A percentile compares a stretch with the other conserved stretches of the same genome.
Evolutionary conservation across 30 jellyfish, hydroid and myxozoan species (phyloP).

Genomic region (Aurelia aurita): DNA sequence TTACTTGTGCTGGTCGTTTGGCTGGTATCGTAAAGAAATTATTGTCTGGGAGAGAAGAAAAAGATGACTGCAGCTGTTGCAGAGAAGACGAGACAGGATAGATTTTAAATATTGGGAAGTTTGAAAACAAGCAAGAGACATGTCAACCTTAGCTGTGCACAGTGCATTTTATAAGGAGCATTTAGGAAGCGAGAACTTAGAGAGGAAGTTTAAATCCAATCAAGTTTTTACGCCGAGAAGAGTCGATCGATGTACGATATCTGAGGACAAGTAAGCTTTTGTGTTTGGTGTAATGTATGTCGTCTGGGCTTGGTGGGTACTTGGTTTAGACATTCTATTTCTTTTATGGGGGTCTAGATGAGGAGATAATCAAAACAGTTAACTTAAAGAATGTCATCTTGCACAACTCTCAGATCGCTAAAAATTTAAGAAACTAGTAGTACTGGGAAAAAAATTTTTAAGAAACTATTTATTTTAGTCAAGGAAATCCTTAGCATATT

Average conservation of each 20-base stretch:
- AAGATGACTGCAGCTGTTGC: too few relatives aligned
- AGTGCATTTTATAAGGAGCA: constrained; percentile 75
- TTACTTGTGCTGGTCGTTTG: too few relatives aligned
- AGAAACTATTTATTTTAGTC: too few relatives aligned
- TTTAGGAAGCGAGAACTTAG: constrained; percentile 57
- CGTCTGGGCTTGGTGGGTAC: background rate
- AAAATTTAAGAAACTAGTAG: too few relatives aligned
- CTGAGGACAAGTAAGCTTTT: constrained; percentile 70
- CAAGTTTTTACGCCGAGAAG: constrained; percentile 76
- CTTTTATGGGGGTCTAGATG: background rate
- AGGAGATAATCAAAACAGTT: background rate
- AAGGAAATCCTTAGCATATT: too few relatives aligned
- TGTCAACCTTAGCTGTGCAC: constrained; percentile 78
- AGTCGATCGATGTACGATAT: constrained; percentile 65
- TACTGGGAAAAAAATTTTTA: background rate
- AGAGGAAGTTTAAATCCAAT: constrained; percentile 73
- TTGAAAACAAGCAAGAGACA: background rate
- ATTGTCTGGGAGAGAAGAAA: too few relatives aligned
- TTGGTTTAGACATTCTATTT: background rate
- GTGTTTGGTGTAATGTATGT: background rate
- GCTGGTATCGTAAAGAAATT: too few relatives aligned
- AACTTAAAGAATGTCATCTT: background rate
- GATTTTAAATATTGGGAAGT: too few relatives aligned
- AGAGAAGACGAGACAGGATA: background rate
- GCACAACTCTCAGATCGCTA: background rate